Percentiles rank a stretch among this genome's conserved stretches.
Conservation (phyloP, 2,113 vertebrate species). For the Cichladusa arquata region DNA sequence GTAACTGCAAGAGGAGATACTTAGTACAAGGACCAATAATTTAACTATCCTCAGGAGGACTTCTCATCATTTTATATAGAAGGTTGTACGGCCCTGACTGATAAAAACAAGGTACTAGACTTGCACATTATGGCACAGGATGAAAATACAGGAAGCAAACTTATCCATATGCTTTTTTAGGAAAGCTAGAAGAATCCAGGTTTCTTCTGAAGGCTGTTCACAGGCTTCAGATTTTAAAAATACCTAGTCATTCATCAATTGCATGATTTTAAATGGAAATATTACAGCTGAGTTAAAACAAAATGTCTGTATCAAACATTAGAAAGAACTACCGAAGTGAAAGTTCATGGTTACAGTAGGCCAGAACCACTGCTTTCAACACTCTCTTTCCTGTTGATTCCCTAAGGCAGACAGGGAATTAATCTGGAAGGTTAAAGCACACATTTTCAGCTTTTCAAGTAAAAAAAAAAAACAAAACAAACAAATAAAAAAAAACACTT, state of each 20-base stretch:
- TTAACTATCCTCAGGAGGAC: neutral
- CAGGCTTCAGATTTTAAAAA: neutral
- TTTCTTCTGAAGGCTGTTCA: neutral
- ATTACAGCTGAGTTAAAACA: slow-evolving; percentile 14
- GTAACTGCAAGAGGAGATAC: neutral
- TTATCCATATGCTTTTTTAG: neutral
- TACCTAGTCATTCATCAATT: neutral
- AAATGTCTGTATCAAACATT: neutral
- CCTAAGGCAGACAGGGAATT: neutral
- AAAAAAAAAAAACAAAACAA: neutral
- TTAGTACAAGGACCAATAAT: slow-evolving; percentile 15
- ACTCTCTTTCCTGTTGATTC: neutral
- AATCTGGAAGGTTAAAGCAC: neutral
- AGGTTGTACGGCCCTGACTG: neutral
- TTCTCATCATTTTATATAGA: neutral
- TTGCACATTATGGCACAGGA: neutral
- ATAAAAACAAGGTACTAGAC: neutral
- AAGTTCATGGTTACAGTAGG: neutral
- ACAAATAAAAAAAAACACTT: neutral
- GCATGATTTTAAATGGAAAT: neutral
- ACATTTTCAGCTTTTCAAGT: neutral
- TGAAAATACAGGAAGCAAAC: neutral
- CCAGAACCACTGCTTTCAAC: neutral
- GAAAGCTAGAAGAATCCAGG: neutral
- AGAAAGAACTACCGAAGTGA: neutral